phyloP scores from a whole-genome alignment of 2,888 invertebrate species.

The Hemaris fuciformis region DNA sequence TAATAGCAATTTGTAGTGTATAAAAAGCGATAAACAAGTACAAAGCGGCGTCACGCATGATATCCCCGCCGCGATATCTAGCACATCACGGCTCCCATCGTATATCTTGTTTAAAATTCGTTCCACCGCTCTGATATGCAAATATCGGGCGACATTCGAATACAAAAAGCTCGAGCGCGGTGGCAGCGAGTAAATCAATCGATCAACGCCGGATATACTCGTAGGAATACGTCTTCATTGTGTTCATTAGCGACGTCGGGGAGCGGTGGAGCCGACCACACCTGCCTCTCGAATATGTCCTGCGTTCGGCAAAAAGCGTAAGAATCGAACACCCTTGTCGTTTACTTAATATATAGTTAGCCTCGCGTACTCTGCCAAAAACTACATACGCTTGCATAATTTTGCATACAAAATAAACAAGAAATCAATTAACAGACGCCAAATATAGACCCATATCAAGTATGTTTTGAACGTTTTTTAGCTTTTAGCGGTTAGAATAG shows the following conservation, averaged over 20 bases:
- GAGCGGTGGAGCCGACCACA: constrained; percentile 46
- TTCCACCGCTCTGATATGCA: constrained; percentile 73
- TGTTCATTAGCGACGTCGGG: constrained; percentile 77
- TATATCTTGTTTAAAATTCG: constrained; percentile 74
- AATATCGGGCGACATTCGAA: constrained; percentile 76
- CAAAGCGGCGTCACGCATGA: constrained; percentile 58
- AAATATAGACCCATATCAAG: no score
- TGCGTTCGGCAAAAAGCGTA: constrained; percentile 65
- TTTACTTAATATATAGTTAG: constrained; percentile 3
- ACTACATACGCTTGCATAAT: background rate
- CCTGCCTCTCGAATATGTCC: constrained; percentile 66
- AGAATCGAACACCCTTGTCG: constrained; percentile 48
- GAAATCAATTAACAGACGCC: background rate
- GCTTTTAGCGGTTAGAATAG: no score
- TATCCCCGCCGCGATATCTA: constrained; percentile 48
- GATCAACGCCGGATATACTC: constrained; percentile 80
- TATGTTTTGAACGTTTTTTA: no score
- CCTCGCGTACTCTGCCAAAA: background rate
- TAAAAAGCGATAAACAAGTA: constrained; percentile 48
- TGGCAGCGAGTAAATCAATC: constrained; percentile 82
- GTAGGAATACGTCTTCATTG: constrained; percentile 80
- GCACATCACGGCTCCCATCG: constrained; percentile 58
- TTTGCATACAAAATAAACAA: background rate
- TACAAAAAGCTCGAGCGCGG: constrained; percentile 80
- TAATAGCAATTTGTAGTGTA: background rate